Base-by-base conservation (phyloP, 1,140 invertebrate species). In the Colletes gigas region DNA sequence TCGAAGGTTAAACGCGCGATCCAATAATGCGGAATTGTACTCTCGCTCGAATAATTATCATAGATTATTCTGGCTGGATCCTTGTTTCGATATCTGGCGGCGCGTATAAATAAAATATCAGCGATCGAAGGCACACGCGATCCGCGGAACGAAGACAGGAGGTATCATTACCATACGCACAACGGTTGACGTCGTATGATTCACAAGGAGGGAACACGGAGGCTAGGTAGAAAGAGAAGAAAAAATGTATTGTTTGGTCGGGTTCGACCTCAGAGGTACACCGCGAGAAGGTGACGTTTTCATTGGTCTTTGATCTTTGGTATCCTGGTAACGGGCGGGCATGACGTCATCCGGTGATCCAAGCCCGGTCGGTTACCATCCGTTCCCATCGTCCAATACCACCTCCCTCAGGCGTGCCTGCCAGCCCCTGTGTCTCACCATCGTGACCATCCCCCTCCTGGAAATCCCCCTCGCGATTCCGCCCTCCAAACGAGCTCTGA, bases 401-500 rank as follows among this genome's bases (percentile, higher is more conserved):
- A 82, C 65, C 73, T 60, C 83, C 87, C 88, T 85, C 85, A 83
- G 82, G 84, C 84, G 78, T 71, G 83, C 76, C 85, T 81, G 69
- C 83, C 85, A 80, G 70, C 74, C 84, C 74, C 79, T 80, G 81
- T 81, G 77, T 86, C 82, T 82, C 83, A 73, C 78, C 78, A 44
- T 66, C 78, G 73, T 76, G 79, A 52, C 57, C 78, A 81, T 81
- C 75, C 78, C 83, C 83, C 88, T 84, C 87, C 81, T 86, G 83
- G 83, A 85, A 54, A 79, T 85, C 78, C 87, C 85, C 83, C 83
- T 87, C 81, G 88, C 73, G 78, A 86, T 83, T 76, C 78, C 89
- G 86, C 89, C 88, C 89, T 90, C 85, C 84, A 72, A 84, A 71
- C 84, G 75, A 81, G 72, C 84, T 90, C 88, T 90, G 87, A 89